Evolutionary conservation across 2,888 invertebrate species (phyloP).

Genomic region (Melieria omissa): DNA sequence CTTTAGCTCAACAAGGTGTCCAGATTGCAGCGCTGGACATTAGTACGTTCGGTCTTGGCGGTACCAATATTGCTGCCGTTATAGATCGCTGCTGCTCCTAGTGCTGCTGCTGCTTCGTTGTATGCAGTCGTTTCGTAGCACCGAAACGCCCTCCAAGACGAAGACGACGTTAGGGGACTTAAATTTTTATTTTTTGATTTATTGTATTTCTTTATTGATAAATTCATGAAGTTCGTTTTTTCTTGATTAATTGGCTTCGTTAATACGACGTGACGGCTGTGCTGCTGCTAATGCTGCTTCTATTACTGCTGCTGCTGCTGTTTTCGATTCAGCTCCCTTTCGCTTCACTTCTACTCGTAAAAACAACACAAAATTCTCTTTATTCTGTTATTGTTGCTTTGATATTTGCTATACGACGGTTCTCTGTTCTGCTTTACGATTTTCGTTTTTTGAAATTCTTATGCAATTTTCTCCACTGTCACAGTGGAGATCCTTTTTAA

Average conservation of each 20-base stretch:
- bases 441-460: conserved; percentile 39
- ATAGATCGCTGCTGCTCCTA: conserved; percentile 17
- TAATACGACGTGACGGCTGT: conserved; percentile 2
- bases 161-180: conserved; percentile 48
- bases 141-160: conserved; percentile 48
- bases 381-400: not conserved
- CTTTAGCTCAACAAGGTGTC: conserved; percentile 28
- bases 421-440: conserved; percentile 24
- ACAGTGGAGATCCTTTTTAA: conserved; percentile 41
- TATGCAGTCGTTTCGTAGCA: conserved; percentile 34
- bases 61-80: conserved; percentile 1
- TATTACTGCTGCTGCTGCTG: conserved; percentile 9
- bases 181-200: conserved; percentile 58
- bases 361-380: not conserved
- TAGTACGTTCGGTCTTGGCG: conserved; percentile 12
- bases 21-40: conserved; percentile 32
- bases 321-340: not conserved
- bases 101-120: conserved; percentile 31
- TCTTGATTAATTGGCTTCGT: conserved; percentile 29
- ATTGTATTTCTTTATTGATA: conserved; percentile 54
- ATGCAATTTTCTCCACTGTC: conserved; percentile 42
- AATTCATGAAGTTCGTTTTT: conserved; percentile 65
- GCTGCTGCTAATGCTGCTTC: not conserved
- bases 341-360: too few species aligned
- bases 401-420: conserved; percentile 2